Evolutionary conservation across 1,140 invertebrate species (phyloP).

Genomic region (Leptinotarsa lineolata): DNA sequence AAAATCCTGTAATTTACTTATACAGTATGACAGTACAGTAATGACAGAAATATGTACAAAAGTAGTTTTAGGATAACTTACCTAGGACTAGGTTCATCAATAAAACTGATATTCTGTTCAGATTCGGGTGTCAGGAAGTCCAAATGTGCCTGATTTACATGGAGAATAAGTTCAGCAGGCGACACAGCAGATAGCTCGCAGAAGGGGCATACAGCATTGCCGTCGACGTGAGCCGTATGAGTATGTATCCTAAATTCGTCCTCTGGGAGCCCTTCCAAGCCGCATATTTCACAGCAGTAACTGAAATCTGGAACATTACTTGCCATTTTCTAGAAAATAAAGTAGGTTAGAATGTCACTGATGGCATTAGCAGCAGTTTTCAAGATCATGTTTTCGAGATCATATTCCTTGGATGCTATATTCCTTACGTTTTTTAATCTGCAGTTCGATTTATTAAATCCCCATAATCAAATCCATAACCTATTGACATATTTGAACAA

Average conservation of each 20-base stretch:
- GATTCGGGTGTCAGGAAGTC: constrained; percentile 76
- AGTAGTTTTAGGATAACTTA: constrained; percentile 43
- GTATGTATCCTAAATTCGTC: constrained; percentile 80
- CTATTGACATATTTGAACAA: no score
- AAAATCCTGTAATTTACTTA: no score
- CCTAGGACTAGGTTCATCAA: constrained; percentile 69
- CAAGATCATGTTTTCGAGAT: no score
- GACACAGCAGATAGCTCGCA: constrained; percentile 76
- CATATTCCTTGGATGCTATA: no score
- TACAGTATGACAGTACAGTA: no score
- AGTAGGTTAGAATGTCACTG: no score
- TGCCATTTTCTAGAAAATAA: constrained; percentile 46
- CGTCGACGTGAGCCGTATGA: constrained; percentile 74
- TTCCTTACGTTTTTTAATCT: no score
- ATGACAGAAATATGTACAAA: no score
- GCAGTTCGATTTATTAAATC: no score
- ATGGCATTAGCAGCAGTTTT: no score
- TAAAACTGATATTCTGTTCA: constrained; percentile 64
- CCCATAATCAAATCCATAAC: no score
- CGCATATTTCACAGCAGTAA: constrained; percentile 81
- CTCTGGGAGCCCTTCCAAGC: constrained; percentile 75
- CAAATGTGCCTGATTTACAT: constrained; percentile 80
- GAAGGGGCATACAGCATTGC: constrained; percentile 77
- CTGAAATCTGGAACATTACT: constrained; percentile 53
- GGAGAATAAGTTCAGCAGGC: constrained; percentile 73